A percentile compares a stretch with the other conserved stretches of the same genome.
phyloP scores from a whole-genome alignment of 2,797 vertebrate species.

The Sebastes minor region DNA sequence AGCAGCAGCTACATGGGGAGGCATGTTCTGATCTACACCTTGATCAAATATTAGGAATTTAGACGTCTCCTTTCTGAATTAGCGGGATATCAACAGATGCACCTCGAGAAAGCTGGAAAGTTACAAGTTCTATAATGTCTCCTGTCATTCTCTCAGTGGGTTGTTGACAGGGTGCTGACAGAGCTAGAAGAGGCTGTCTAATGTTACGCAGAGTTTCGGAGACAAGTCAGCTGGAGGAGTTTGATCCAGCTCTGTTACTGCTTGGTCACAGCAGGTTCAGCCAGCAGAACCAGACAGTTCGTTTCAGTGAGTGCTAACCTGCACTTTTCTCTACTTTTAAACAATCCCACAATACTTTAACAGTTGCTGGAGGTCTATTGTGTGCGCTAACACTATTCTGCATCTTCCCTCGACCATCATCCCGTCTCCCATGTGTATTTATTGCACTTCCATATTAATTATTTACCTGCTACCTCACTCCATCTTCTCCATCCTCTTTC shows the following conservation, averaged over 20 bases:
- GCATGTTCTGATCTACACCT: slow-evolving; percentile 3
- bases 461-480: not conserved
- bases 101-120: not conserved
- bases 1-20: not conserved
- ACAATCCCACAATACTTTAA: slow-evolving; percentile 35
- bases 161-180: slow-evolving; percentile 39
- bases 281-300: not conserved
- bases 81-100: not conserved
- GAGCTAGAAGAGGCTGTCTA: slow-evolving; percentile 1
- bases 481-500: not conserved
- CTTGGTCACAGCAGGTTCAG: slow-evolving; percentile 5
- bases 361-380: slow-evolving; percentile 1
- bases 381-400: not conserved
- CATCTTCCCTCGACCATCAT: not conserved
- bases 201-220: slow-evolving; percentile 13
- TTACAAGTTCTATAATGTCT: slow-evolving; percentile 9
- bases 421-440: not conserved
- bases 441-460: not conserved
- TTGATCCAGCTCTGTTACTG: slow-evolving; percentile 4
- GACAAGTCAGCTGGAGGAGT: slow-evolving; percentile 17
- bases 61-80: not conserved
- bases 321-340: slow-evolving; percentile 1
- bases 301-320: slow-evolving; percentile 12
- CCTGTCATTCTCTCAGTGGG: slow-evolving; percentile 28
- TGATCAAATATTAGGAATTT: not conserved